phyloP scores from a whole-genome alignment of 2,888 invertebrate species.

The Theodoxus fluviatilis region DNA sequence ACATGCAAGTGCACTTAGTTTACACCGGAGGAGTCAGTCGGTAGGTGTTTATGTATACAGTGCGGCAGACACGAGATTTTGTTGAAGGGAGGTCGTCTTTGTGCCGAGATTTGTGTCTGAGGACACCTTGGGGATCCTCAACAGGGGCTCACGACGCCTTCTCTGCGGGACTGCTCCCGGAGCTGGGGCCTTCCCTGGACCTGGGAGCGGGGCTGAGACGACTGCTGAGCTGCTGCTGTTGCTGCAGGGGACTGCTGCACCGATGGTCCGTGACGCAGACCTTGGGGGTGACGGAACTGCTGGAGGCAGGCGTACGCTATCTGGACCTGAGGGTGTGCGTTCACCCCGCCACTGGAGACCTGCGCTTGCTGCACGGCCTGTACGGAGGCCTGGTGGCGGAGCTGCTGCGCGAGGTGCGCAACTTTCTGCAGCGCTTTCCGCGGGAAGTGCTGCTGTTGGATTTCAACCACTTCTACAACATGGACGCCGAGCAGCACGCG shows the following conservation, averaged over 20 bases:
- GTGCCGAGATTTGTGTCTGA: too few species aligned
- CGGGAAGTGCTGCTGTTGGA: constrained; percentile 82
- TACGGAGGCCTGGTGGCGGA: constrained; percentile 69
- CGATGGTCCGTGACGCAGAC: constrained; percentile 84
- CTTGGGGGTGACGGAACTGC: constrained; percentile 74
- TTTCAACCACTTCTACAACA: constrained; percentile 84
- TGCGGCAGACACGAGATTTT: too few species aligned
- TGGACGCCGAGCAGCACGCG: constrained; percentile 74
- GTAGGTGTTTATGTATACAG: too few species aligned
- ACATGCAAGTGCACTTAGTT: too few species aligned
- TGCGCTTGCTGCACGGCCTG: constrained; percentile 82
- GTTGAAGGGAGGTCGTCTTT: too few species aligned
- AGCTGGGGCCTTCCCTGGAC: too few species aligned
- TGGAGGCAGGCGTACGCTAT: constrained; percentile 81
- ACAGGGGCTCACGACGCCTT: too few species aligned
- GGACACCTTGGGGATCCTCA: too few species aligned
- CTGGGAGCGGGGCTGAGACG: too few species aligned
- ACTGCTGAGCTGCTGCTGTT: too few species aligned
- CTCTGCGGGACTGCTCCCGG: too few species aligned
- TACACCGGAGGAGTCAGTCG: too few species aligned
- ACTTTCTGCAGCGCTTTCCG: constrained; percentile 76
- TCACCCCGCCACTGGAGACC: constrained; percentile 69
- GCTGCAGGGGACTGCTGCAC: constrained; percentile 74
- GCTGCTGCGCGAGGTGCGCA: constrained; percentile 71
- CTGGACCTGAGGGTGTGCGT: constrained; percentile 82